These are phyloP conservation scores for Sardina pilchardus DNA, from an alignment of 2,113 vertebrate species.

Conservation along the genomic window DNA sequence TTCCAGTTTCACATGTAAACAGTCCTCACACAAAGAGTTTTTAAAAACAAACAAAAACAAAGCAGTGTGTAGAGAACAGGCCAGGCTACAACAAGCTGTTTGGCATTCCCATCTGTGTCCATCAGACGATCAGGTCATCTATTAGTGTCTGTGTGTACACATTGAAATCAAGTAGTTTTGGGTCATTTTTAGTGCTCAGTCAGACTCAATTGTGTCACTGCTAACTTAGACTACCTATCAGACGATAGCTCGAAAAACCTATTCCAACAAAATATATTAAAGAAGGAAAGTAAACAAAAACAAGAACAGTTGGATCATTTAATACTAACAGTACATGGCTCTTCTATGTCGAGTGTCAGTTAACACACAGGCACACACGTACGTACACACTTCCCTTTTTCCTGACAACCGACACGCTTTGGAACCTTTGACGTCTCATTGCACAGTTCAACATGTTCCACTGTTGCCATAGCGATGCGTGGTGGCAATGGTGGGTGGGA, in stretches of 20 bases:
- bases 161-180: conserved; percentile 40
- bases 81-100: conserved; percentile 31
- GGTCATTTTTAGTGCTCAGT: conserved; percentile 48
- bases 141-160: conserved; percentile 38
- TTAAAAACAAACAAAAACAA: conserved; percentile 13
- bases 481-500: conserved; percentile 26
- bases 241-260: conserved; percentile 36
- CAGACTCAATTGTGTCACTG: conserved; percentile 38
- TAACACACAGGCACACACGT: conserved; percentile 1
- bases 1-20: conserved; percentile 53
- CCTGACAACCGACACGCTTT: conserved; percentile 25
- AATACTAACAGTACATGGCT: conserved; percentile 43
- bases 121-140: conserved; percentile 22
- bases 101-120: conserved; percentile 42
- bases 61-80: conserved; percentile 20
- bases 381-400: conserved; percentile 27
- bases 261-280: conserved; percentile 12
- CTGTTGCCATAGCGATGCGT: conserved; percentile 49
- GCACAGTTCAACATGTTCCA: conserved; percentile 39
- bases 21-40: conserved; percentile 41
- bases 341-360: conserved; percentile 30
- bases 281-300: conserved; percentile 11
- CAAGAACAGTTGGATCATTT: conserved; percentile 20
- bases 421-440: conserved; percentile 24
- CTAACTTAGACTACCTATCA: conserved; percentile 40